Base-by-base conservation (phyloP, 1,140 invertebrate genomes). In the Nasonia giraulti region DNA sequence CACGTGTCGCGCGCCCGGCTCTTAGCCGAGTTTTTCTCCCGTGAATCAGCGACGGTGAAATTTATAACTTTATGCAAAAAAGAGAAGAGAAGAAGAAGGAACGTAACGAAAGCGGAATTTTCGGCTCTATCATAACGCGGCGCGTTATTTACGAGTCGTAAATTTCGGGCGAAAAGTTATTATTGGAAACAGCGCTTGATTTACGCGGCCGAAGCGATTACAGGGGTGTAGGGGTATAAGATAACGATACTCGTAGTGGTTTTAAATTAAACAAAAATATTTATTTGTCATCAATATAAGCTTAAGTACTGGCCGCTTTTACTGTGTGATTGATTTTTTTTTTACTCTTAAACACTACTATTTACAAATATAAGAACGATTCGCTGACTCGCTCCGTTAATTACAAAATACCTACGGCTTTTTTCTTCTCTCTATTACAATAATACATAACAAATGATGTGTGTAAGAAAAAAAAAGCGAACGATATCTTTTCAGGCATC, bases 221-320 rank as follows among this genome's bases (percentile, higher is more conserved):
- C 4, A 17, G 12, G 1, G 14, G 27, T 71, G 68, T 1, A 6
- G 6, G 17, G 4, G 55, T 27, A 27, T 27, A 27, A 62, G 55
- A 17, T 0, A 44, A 44, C 6, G 55, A 62, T 4, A 2, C 3
- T n/a, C 55, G 27, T 27, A 20, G 1, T 62, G 20, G 55, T 62
- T 55, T 81, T 85, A 85, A 85, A 71, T 85, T 85, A 85, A 85
- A 85, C 84, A 85, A 85, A 85, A 85, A 85, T 85, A 85, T 85
- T 85, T 85, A 85, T 85, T 85, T 50, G 2, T 85, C 73, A 77
- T 85, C 74, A 85, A 77, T 77, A 85, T 82, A 85, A 85, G 84
- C 62, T 82, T 85, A 85, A 83, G 86, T 90, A 90, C 87, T 90
- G 89, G 88, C 89, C 88, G 82, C 81, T 87, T 87, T 87, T 89